Evolutionary conservation across 1,140 invertebrate genomes (phyloP).

Genomic region (Globodera ellingtonae): DNA sequence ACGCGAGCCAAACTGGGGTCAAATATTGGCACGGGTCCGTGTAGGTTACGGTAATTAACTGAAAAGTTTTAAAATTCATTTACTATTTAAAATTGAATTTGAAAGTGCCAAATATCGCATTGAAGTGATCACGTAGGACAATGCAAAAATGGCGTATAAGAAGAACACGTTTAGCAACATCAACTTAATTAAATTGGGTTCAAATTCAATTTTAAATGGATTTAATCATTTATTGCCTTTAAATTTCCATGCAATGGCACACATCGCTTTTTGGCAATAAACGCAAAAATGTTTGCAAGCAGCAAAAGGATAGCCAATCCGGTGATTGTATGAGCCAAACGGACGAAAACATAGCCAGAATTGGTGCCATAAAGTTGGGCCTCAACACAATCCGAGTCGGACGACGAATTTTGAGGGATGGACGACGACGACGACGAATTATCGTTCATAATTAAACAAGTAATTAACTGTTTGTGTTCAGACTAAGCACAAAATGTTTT

Average conservation of each 20-base stretch:
- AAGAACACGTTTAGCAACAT: constrained; percentile 10
- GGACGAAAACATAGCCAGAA: not conserved
- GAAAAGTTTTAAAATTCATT: not conserved
- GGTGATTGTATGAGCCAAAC: not conserved
- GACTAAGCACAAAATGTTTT: too few relatives aligned
- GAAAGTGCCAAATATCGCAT: constrained; percentile 3
- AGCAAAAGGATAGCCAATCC: not conserved
- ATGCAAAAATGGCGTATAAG: constrained; percentile 15
- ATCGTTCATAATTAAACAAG: not conserved
- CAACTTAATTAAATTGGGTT: not conserved
- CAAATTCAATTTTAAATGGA: not conserved
- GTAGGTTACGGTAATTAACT: not conserved
- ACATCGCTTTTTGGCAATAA: not conserved
- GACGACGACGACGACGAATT: not conserved
- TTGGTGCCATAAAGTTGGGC: not conserved
- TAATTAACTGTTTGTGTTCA: not conserved
- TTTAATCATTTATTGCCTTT: not conserved
- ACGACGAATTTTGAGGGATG: not conserved
- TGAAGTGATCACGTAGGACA: constrained; percentile 14
- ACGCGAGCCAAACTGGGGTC: constrained; percentile 6
- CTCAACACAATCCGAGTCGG: not conserved
- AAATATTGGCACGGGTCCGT: constrained; percentile 5
- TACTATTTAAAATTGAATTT: not conserved
- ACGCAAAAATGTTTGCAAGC: not conserved
- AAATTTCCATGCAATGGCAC: constrained; percentile 2